Evolutionary conservation across 2,888 invertebrate species (phyloP), one percentile per base, ranked within the genome.

Genomic region (Fragum sueziense): DNA sequence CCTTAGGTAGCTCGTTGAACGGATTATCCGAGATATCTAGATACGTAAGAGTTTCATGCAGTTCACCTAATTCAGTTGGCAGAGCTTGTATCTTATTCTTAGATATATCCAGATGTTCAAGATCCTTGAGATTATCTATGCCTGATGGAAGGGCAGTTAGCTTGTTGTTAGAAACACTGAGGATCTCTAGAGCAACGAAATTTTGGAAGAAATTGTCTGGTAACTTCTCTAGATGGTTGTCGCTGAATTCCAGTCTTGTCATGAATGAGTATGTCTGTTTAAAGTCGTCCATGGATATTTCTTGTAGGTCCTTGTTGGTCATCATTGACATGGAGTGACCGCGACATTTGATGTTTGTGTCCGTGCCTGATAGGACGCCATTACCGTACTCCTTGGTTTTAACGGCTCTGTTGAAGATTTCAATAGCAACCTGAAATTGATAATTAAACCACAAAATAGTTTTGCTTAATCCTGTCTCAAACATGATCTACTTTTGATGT

Each of bases 1-100:
- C 69, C 2, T 62, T 52, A 9, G 89, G 90, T 17, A 90, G 52
- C 9, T 65, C 77, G 6, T 78, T 70, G 14, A 91, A 72, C 3
- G 88, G 88, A 67, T 91, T 91, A 71, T 86, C 79, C 20, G 88
- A 88, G 31, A 91, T 87, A 57, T 88, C 82, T 41, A 91, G 74
- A 25, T 74, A 79, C 31, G 74, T 62, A 9, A 91, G 72, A 33
- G 77, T 79, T 25, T 79, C 71, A 47, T 81, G 76, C 20, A 83
- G 27, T 4, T 70, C 62, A 72, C 81, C 76, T 17, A 86, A 68
- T 29, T 86, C 85, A 7, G 51, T 74, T 20, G 89, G 89, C 2
- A 88, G 77, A 0, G 61, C 59, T 6, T 72, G 31, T 20, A 90
- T 72, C 31, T 73, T 33, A 61, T 90, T 91, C 59, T 74, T 59